phyloP scores from a whole-genome alignment of 2,113 vertebrate species.

The Thalassarche chlororhynchos region DNA sequence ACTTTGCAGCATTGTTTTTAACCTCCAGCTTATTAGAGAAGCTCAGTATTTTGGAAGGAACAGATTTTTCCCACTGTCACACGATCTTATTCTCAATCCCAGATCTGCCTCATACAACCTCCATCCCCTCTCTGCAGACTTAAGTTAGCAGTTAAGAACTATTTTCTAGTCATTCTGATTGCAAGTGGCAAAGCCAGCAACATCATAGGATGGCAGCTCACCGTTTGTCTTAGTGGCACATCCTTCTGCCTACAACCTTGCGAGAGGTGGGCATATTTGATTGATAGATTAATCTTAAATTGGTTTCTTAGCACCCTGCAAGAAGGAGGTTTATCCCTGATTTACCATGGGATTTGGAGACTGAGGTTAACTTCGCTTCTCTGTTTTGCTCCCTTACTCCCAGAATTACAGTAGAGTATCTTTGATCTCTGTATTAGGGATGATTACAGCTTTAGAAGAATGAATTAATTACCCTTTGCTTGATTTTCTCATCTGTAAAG shows the following conservation, averaged over 20 bases:
- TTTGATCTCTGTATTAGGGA: background rate
- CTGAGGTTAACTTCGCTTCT: background rate
- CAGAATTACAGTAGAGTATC: background rate
- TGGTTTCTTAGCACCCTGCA: background rate
- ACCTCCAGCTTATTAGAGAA: background rate
- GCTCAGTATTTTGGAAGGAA: background rate
- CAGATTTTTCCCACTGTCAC: background rate
- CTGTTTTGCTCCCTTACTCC: background rate
- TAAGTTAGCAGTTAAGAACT: background rate
- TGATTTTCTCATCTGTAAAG: constrained; percentile 2
- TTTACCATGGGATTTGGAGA: background rate
- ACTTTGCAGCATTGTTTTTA: background rate
- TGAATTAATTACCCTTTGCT: background rate
- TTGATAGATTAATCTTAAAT: background rate
- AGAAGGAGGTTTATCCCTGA: background rate
- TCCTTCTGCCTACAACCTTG: background rate
- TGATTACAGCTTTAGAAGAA: constrained; percentile 31
- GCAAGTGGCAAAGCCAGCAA: background rate
- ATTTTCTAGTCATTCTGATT: background rate
- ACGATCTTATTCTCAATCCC: background rate
- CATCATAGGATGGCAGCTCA: background rate
- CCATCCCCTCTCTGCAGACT: background rate
- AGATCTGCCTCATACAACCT: background rate
- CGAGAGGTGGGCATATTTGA: background rate
- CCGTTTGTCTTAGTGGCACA: background rate